Conservation (phyloP, 2,888 invertebrate species). For the Lasioglossum malachurum region DNA sequence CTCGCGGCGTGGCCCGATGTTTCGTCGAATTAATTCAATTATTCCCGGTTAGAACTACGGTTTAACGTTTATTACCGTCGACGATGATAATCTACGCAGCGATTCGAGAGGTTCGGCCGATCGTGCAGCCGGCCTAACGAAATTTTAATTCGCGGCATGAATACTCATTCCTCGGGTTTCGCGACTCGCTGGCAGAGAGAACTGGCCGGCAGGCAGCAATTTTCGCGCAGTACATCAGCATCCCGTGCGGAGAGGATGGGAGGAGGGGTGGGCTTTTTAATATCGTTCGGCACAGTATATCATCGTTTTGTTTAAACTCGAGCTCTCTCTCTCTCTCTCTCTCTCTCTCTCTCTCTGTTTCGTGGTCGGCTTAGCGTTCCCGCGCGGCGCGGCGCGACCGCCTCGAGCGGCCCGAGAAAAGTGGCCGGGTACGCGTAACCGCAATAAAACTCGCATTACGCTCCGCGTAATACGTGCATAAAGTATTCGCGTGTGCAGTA, state of each 20-base stretch:
- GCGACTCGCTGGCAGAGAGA: conserved; percentile 9
- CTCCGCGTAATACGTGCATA: conserved; percentile 80
- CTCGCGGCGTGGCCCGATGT: neutral
- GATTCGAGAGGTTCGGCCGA: neutral
- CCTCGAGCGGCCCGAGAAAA: conserved; percentile 60
- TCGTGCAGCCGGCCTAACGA: neutral
- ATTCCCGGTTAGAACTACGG: neutral
- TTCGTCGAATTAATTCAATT: conserved; percentile 7
- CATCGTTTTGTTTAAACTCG: conserved; percentile 55
- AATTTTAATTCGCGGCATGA: conserved; percentile 5
- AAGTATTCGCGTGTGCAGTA: conserved; percentile 65
- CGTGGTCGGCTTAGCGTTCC: conserved; percentile 2
- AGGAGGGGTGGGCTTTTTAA: conserved; percentile 40
- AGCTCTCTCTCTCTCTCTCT: neutral
- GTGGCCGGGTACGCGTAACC: conserved; percentile 82
- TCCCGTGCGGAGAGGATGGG: neutral
- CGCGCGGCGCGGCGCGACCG: conserved; percentile 14
- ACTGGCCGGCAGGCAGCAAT: conserved; percentile 40
- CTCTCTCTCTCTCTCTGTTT: neutral
- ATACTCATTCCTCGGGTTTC: neutral
- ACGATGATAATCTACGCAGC: neutral
- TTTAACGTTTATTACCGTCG: neutral
- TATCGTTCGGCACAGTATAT: conserved; percentile 53
- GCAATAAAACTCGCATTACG: conserved; percentile 86
- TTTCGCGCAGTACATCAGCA: conserved; percentile 50